Evolutionary conservation across 2,888 invertebrate species (phyloP), one percentile per base, ranked within the genome.

Genomic region (Microchrysa polita): DNA sequence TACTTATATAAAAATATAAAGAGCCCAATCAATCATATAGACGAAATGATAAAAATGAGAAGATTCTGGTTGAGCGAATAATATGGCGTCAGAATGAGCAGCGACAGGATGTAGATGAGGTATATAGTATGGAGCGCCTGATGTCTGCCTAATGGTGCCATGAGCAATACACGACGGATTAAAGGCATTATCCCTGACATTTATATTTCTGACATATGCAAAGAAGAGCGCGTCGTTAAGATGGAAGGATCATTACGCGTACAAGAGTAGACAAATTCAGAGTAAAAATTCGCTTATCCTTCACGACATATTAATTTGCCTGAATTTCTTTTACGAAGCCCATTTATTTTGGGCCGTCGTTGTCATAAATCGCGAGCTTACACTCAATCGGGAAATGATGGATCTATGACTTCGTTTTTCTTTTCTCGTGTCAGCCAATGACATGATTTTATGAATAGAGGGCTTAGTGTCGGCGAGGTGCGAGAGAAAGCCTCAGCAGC

Each of bases 231-330:
- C 48, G 16, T 34, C 27, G 16, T 48, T n/a, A 12, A 42, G 16
- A n/a, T 48, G 48, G 48, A 48, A 48, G 48, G 48, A n/a, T n/a
- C 48, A n/a, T 60, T 72, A 74, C 48, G 48, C 48, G 22, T 61
- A 74, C 73, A 74, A 74, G 27, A 34, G 73, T 74, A 67, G 60
- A n/a, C n/a, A 59, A 34, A 67, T 34, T 53, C 57, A 42, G 63
- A 72, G 16, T 57, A 61, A 53, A 73, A 75, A 73, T 73, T 63
- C 75, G 73, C 69, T 75, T 75, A 73, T 75, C 75, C 69, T 57
- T 63, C 42, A 14, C 48, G 71, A 75, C 73, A 71, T 75, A 75
- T 75, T 75, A 75, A 75, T 75, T 73, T 75, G 65, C 48, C n/a
- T 73, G 55, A 57, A 59, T 44, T 55, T 71, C n/a, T n/a, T 53